Conservation (phyloP, 1,140 invertebrate genomes). For the Doryteuthis pealeii region DNA sequence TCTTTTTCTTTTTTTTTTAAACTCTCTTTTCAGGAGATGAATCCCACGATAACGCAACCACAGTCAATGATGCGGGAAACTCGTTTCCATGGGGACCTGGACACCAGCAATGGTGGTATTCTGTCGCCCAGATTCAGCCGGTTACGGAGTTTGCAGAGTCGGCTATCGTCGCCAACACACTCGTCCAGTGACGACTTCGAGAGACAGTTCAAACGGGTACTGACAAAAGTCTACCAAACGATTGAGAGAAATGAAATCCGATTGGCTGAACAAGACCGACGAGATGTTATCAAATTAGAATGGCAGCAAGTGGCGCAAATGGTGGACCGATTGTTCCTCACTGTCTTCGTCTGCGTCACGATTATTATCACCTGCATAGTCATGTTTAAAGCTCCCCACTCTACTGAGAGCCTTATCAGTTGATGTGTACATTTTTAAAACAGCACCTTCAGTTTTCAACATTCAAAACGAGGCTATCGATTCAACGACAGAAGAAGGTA, state of each 20-base stretch:
- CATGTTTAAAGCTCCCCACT: slow-evolving; percentile 15
- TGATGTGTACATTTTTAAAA: neutral
- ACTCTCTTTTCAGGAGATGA: slow-evolving; percentile 5
- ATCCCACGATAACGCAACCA: neutral
- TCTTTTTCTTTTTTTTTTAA: neutral
- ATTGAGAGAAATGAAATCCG: slow-evolving; percentile 21
- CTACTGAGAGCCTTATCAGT: slow-evolving; percentile 9
- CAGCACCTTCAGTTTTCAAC: too few species aligned
- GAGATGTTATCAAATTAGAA: slow-evolving; percentile 18
- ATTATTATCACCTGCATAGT: slow-evolving; percentile 9
- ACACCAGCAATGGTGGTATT: slow-evolving; percentile 11
- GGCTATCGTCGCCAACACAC: neutral
- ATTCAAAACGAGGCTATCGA: too few species aligned
- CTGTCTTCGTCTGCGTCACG: slow-evolving; percentile 15
- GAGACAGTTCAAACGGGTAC: slow-evolving; percentile 17
- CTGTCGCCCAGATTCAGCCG: slow-evolving; percentile 11
- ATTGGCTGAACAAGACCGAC: slow-evolving; percentile 14
- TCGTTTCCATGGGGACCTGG: neutral
- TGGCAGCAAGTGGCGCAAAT: slow-evolving; percentile 21
- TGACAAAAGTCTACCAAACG: slow-evolving; percentile 18
- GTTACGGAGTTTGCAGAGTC: neutral
- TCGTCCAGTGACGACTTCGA: slow-evolving; percentile 12
- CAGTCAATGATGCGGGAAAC: neutral
- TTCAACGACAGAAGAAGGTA: too few species aligned
- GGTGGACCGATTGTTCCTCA: slow-evolving; percentile 17